A percentile compares a stretch with the other conserved stretches of the same genome.
These are phyloP conservation scores for Nomada hirtipes DNA, from an alignment of 2,888 invertebrate genomes.

Conservation along the genomic window DNA sequence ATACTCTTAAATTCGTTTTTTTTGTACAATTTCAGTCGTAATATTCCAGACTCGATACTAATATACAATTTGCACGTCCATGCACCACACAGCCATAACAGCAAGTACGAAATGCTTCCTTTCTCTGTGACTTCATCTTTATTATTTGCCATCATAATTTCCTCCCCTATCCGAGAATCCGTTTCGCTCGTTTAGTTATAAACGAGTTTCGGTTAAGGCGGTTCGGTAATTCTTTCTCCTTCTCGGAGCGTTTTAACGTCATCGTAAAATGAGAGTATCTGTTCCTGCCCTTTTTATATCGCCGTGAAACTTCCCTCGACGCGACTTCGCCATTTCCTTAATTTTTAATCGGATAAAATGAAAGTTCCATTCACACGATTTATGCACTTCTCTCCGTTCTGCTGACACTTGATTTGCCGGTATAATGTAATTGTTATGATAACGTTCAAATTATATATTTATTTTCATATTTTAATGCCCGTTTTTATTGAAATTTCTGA, in stretches of 20 bases:
- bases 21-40: neutral
- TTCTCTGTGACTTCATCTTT: neutral
- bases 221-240: slow-evolving; percentile 19
- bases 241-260: slow-evolving; percentile 34
- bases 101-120: neutral
- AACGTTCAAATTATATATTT: neutral
- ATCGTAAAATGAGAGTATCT: slow-evolving; percentile 31
- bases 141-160: slow-evolving; percentile 9
- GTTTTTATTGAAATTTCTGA: neutral
- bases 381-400: neutral
- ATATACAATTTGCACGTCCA: neutral
- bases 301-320: slow-evolving; percentile 6
- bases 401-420: neutral
- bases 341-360: neutral
- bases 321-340: neutral
- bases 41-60: neutral
- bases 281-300: slow-evolving; percentile 1
- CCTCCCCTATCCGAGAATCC: neutral
- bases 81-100: neutral
- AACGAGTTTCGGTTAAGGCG: slow-evolving; percentile 18
- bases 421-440: neutral
- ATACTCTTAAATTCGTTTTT: neutral
- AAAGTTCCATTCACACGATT: neutral
- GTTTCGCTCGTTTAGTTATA: slow-evolving; percentile 31
- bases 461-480: neutral